phyloP scores from a whole-genome alignment of 2,888 invertebrate genomes.

The Galerucella nymphaeae region DNA sequence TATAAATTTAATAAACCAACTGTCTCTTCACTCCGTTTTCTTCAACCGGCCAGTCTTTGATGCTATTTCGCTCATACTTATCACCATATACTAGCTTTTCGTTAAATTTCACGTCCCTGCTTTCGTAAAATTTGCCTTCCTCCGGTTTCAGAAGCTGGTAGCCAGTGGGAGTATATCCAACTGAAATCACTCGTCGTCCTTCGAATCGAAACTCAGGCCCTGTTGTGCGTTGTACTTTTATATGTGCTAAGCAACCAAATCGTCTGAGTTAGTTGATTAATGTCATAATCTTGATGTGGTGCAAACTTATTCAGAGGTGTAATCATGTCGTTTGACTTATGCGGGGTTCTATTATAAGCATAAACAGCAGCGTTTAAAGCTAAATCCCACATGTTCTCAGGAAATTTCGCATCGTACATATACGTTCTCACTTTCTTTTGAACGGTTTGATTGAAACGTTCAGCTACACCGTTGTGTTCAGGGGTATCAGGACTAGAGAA shows the following conservation, averaged over 20 bases:
- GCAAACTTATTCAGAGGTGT: too few relatives aligned
- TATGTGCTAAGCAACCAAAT: slow-evolving; percentile 27
- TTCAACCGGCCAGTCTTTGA: slow-evolving; percentile 25
- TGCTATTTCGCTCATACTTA: slow-evolving; percentile 17
- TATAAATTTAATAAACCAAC: slow-evolving; percentile 23
- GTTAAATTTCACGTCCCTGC: neutral
- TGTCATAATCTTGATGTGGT: slow-evolving; percentile 11
- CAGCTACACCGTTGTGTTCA: too few relatives aligned
- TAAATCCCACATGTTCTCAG: too few relatives aligned
- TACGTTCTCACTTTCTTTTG: too few relatives aligned
- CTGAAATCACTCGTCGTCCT: slow-evolving; percentile 27
- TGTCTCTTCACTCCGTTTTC: slow-evolving; percentile 18
- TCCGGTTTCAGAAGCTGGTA: slow-evolving; percentile 18
- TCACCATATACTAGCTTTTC: slow-evolving; percentile 30
- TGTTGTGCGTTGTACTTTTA: slow-evolving; percentile 22
- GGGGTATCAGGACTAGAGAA: too few relatives aligned
- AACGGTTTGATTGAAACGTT: too few relatives aligned
- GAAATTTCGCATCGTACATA: too few relatives aligned
- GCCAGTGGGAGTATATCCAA: slow-evolving; percentile 28
- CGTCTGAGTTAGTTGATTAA: slow-evolving; percentile 28
- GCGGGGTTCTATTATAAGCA: too few relatives aligned
- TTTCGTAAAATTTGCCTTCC: slow-evolving; percentile 1
- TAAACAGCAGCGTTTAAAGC: too few relatives aligned
- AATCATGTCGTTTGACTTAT: too few relatives aligned
- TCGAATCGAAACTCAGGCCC: slow-evolving; percentile 24